phyloP scores from a whole-genome alignment of 2,888 invertebrate genomes.

The Torymus aiolomorphi region DNA sequence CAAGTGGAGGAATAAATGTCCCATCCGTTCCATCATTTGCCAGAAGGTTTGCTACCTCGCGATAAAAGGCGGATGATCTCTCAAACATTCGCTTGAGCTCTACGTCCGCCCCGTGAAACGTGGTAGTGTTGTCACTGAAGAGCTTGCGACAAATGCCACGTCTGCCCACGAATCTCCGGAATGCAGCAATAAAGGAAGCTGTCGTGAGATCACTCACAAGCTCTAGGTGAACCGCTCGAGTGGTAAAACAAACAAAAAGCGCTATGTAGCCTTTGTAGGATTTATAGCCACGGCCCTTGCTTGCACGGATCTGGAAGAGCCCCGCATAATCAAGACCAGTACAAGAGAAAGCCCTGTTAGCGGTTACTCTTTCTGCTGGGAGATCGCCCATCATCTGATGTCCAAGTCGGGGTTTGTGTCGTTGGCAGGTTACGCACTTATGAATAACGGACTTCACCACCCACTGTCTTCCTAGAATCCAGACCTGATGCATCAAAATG shows the following conservation, averaged over 20 bases:
- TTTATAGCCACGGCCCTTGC: conserved; percentile 48
- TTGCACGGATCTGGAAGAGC: conserved; percentile 30
- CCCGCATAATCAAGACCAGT: conserved; percentile 52
- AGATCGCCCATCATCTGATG: conserved; percentile 47
- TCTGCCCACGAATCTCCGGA: conserved; percentile 36
- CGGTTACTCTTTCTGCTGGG: conserved; percentile 31
- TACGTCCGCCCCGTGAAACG: conserved; percentile 32
- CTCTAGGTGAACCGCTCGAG: conserved; percentile 28
- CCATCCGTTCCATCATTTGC: conserved; percentile 40
- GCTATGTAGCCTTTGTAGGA: conserved; percentile 49
- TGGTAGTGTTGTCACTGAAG: conserved; percentile 16
- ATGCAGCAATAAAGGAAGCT: conserved; percentile 37
- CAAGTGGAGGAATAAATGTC: conserved; percentile 30
- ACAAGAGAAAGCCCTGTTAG: conserved; percentile 8
- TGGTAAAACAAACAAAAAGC: conserved; percentile 51
- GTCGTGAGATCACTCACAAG: conserved; percentile 37
- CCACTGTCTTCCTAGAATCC: not conserved
- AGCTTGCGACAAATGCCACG: conserved; percentile 30
- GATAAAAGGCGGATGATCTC: conserved; percentile 32
- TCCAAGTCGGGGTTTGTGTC: not conserved
- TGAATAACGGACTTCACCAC: conserved; percentile 10
- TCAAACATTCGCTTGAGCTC: conserved; percentile 47
- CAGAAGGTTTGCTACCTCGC: not conserved
- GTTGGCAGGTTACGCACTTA: conserved; percentile 18
- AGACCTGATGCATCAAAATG: conserved; percentile 9